phyloP scores from a whole-genome alignment of 1,140 invertebrate genomes.

The Pentalonia nigronervosa region DNA sequence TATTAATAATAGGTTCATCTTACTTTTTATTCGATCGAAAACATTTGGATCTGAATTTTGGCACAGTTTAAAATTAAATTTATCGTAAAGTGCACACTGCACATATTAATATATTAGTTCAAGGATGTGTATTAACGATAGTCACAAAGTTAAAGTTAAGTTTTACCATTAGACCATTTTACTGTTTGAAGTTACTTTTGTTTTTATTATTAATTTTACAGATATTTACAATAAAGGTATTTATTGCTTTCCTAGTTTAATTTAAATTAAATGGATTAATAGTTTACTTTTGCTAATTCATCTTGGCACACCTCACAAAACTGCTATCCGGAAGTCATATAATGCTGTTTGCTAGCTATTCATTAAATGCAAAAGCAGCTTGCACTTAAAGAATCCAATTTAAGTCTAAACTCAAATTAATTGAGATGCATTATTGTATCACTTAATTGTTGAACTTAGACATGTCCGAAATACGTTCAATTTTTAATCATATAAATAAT shows the following conservation, averaged over 20 bases:
- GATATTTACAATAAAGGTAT: not conserved
- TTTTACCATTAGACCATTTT: not conserved
- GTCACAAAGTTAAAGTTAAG: not conserved
- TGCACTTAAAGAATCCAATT: not conserved
- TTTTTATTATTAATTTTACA: not conserved
- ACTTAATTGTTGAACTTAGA: not conserved
- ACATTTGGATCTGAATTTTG: not conserved
- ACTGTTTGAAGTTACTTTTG: not conserved
- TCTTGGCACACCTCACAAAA: not conserved
- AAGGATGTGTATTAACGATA: not conserved
- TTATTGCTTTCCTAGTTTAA: not conserved
- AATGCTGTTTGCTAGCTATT: not conserved
- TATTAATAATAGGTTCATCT: not conserved
- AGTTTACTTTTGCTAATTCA: not conserved
- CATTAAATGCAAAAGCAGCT: not conserved
- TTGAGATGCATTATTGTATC: not conserved
- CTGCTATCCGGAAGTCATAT: not conserved
- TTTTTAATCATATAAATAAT: not conserved
- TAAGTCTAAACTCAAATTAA: not conserved
- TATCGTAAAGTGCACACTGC: not conserved
- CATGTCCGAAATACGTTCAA: not conserved
- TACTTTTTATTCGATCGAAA: not conserved
- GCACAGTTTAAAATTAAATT: not conserved
- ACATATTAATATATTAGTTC: not conserved
- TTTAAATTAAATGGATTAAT: not conserved